These are phyloP conservation scores for Drosophila nigricruria DNA, from an alignment of 2,888 invertebrate genomes.

Conservation along the genomic window DNA sequence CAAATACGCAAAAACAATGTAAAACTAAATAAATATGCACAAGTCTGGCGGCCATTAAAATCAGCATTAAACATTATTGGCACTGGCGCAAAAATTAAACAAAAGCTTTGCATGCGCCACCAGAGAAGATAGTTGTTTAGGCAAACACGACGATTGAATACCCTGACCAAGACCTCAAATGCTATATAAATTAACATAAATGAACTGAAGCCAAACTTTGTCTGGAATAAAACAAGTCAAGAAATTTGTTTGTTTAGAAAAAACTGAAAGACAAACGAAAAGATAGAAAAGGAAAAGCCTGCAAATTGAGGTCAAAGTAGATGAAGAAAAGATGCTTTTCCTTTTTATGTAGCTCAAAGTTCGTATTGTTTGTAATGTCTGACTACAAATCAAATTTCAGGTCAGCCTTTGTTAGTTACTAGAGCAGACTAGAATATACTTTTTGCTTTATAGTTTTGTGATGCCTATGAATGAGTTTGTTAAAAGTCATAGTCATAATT, in stretches of 20 bases:
- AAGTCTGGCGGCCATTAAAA: conserved; percentile 46
- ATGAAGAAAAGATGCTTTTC: background rate
- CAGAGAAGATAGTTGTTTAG: background rate
- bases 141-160: conserved; percentile 4
- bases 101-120: conserved; percentile 18
- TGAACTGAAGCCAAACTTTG: background rate
- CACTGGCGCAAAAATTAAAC: conserved; percentile 23
- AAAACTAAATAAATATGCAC: conserved; percentile 55
- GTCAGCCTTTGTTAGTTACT: conserved; percentile 5
- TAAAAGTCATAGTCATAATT: too few relatives aligned
- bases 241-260: background rate
- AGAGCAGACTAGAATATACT: background rate
- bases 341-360: background rate
- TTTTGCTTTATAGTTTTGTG: background rate
- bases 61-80: conserved; percentile 48
- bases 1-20: conserved; percentile 34
- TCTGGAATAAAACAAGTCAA: background rate
- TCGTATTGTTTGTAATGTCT: background rate
- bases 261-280: background rate
- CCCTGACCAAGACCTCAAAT: conserved; percentile 5
- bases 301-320: conserved; percentile 8
- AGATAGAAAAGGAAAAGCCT: background rate
- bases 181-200: background rate
- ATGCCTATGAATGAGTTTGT: background rate
- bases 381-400: background rate